Evolutionary conservation across 2,888 invertebrate species (phyloP).

Genomic region (Amphipyra tragopoginis): DNA sequence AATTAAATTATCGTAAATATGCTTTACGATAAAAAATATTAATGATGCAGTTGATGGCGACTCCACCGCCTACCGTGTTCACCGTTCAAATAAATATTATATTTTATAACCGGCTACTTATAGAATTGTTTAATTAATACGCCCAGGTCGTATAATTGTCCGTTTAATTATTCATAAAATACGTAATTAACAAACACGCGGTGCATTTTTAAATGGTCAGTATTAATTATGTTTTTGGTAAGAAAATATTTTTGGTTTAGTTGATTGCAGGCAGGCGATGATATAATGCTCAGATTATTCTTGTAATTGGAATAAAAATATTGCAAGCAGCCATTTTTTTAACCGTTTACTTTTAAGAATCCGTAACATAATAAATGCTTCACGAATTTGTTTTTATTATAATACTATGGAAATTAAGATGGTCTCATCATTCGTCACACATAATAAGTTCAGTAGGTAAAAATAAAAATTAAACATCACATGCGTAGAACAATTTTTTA

Average conservation of each 20-base stretch:
- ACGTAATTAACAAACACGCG: constrained; percentile 30
- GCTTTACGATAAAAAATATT: constrained; percentile 49
- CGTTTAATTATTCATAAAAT: constrained; percentile 42
- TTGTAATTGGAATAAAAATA: no score
- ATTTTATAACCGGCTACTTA: constrained; percentile 54
- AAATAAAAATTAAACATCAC: no score
- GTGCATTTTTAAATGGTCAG: constrained; percentile 12
- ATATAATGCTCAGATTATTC: no score
- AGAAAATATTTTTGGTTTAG: background rate
- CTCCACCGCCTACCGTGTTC: constrained; percentile 53
- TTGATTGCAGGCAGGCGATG: no score
- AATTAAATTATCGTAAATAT: constrained; percentile 45
- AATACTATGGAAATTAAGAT: no score
- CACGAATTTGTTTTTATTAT: no score
- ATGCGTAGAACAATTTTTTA: no score
- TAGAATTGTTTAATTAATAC: constrained; percentile 55
- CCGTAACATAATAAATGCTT: no score
- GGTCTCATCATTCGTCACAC: no score
- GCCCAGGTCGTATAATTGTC: constrained; percentile 11
- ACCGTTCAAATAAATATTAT: constrained; percentile 45
- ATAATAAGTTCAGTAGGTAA: no score
- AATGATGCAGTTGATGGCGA: constrained; percentile 33
- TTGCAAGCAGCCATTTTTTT: no score
- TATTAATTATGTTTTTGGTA: constrained; percentile 4
- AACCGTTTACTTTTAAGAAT: no score